Base-by-base conservation (phyloP, 2,888 invertebrate genomes). In the Drosophila emarginata region DNA sequence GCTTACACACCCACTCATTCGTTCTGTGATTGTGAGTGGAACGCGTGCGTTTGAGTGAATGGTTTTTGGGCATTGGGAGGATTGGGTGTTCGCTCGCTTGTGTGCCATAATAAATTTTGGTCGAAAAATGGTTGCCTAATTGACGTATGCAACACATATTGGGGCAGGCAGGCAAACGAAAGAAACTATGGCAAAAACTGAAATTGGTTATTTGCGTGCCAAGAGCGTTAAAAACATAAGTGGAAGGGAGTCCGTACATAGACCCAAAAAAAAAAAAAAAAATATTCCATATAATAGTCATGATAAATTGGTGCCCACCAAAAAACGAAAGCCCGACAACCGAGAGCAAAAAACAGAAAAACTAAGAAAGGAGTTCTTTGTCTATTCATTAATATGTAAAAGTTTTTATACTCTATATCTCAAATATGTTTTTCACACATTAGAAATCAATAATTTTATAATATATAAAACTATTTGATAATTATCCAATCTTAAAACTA, bases 131-230 rank as follows among this genome's bases (percentile, higher is more conserved):
- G 39, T 54, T 60, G 51, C 64, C 74, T 83, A 86, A 86, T 80
- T 80, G 78, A 80, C 76, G 78, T 72, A 77, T 78, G 75, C 72
- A 75, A 64, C 74, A 74, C 57, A 65, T 45, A 68, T 56, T 64
- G 53, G 40, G 39, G 39, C 14, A 14, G 14, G 14, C 39, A 21
- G 21, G 40, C 18, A 45, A 45, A 45, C 21, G 18, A 45, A 45
- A 21, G 45, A 45, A 45, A 45, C 45, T 45, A 45, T 21, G 73
- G 66, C 73, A 59, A 60, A 67, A 69, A 63, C 36, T 45, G 67
- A 78, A 79, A 79, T 79, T 79, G 78, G 78, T 75, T 80, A 80
- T 72, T 79, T 80, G 78, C 78, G 81, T 80, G 78, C 70, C 61
- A 70, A 70, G 58, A 39, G 36, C 40, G 52, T 58, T 45, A 37